phyloP scores from a whole-genome alignment of 2,888 invertebrate species.

The Sabellastarte sp. region DNA sequence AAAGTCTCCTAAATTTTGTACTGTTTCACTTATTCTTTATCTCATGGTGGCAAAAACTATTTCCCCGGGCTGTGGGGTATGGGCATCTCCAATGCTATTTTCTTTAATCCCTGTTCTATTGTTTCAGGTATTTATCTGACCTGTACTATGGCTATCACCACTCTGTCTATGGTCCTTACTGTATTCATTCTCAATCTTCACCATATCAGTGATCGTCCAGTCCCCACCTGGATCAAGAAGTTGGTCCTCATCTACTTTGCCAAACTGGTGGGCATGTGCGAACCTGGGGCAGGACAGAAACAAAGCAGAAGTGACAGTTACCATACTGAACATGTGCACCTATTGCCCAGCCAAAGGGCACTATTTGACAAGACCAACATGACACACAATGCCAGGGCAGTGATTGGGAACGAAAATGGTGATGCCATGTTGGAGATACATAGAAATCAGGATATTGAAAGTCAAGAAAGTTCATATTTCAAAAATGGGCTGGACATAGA shows the following conservation, averaged over 20 bases:
- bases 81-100: no score
- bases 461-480: neutral
- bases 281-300: neutral
- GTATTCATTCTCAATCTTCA: conserved; percentile 33
- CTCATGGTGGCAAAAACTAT: no score
- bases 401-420: neutral
- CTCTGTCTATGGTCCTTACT: conserved; percentile 33
- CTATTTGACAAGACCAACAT: neutral
- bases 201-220: conserved; percentile 30
- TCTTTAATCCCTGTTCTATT: no score
- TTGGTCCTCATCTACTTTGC: conserved; percentile 8
- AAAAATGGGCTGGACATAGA: neutral
- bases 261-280: neutral
- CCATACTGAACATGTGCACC: no score
- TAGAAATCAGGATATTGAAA: neutral
- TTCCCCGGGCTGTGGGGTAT: no score
- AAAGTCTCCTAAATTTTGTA: no score
- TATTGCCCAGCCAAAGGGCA: no score
- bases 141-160: conserved; percentile 35
- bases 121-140: conserved; percentile 32
- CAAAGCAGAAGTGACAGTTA: no score
- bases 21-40: no score
- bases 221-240: conserved; percentile 26
- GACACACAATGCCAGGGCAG: neutral
- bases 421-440: neutral